These are phyloP conservation scores for Hydra vulgaris DNA, from an alignment of 30 jellyfish, hydroid and myxozoan genomes.

Conservation along the genomic window DNA sequence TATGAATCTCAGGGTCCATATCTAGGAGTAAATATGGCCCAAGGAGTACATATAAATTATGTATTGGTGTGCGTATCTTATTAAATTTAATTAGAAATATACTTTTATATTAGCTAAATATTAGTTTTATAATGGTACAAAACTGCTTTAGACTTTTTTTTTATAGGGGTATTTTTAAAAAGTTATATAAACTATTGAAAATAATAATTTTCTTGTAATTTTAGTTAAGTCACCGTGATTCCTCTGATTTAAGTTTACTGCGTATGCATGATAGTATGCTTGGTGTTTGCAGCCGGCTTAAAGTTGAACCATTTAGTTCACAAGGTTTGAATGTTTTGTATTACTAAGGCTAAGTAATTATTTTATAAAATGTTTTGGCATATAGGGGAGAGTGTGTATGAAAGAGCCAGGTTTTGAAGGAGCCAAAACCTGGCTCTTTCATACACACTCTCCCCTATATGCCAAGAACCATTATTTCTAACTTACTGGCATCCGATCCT, in stretches of 20 bases:
- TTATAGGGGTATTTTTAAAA: neutral
- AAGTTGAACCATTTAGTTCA: neutral
- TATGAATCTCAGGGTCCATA: neutral
- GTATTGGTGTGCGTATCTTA: neutral
- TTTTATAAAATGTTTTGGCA: neutral
- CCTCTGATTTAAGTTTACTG: neutral
- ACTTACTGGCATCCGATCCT: no score
- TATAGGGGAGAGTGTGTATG: no score
- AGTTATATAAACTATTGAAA: no score
- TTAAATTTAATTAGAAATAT: no score
- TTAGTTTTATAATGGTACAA: neutral
- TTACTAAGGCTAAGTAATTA: neutral
- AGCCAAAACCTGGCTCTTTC: no score
- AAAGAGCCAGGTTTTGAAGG: no score
- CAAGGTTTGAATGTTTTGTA: neutral
- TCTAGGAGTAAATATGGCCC: neutral
- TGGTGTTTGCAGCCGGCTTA: neutral
- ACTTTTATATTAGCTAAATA: neutral
- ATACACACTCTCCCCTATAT: no score
- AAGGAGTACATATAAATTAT: no score
- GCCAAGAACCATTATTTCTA: no score
- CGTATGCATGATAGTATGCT: neutral
- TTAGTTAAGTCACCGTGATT: neutral
- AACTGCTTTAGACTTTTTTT: neutral
- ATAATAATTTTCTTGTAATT: no score